A percentile compares a stretch with the other conserved stretches of the same genome.
Evolutionary conservation across 2,888 invertebrate species (phyloP).

Genomic region (Drosophila mimica): DNA sequence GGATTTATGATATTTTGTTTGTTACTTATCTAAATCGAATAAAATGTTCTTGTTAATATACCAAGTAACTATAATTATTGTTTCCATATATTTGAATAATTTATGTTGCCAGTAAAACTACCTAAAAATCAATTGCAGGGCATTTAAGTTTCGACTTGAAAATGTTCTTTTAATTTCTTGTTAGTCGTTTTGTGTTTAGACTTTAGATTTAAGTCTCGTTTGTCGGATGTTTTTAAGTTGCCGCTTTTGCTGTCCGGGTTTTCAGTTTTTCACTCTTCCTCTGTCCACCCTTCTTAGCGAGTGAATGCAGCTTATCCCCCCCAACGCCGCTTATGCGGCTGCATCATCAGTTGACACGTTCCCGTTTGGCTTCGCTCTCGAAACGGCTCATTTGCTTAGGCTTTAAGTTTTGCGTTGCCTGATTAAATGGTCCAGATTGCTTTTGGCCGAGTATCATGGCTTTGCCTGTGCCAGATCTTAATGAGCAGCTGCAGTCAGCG

Average conservation of each 20-base stretch:
- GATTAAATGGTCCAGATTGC: slow-evolving; percentile 70
- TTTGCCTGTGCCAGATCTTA: slow-evolving; percentile 62
- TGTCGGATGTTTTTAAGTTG: slow-evolving; percentile 56
- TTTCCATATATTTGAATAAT: neutral
- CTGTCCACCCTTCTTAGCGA: slow-evolving; percentile 11
- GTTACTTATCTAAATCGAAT: neutral
- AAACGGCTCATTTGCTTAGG: slow-evolving; percentile 57
- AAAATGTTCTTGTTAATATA: too few relatives aligned
- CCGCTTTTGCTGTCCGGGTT: slow-evolving; percentile 28
- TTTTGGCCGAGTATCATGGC: slow-evolving; percentile 44
- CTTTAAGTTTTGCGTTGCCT: slow-evolving; percentile 60
- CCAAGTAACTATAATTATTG: too few relatives aligned
- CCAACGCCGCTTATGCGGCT: neutral
- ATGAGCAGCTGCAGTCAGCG: slow-evolving; percentile 56
- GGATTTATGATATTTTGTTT: neutral
- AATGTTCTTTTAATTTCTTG: neutral
- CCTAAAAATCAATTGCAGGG: neutral
- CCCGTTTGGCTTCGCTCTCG: slow-evolving; percentile 37
- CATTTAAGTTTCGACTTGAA: neutral
- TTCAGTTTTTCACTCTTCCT: slow-evolving; percentile 5
- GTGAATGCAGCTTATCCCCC: slow-evolving; percentile 41
- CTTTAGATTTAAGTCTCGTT: slow-evolving; percentile 54
- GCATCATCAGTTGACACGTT: slow-evolving; percentile 25
- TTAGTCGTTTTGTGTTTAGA: slow-evolving; percentile 20
- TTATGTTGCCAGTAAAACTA: neutral